phyloP scores from a whole-genome alignment of 1,140 invertebrate genomes.

The Hetaerina americana region DNA sequence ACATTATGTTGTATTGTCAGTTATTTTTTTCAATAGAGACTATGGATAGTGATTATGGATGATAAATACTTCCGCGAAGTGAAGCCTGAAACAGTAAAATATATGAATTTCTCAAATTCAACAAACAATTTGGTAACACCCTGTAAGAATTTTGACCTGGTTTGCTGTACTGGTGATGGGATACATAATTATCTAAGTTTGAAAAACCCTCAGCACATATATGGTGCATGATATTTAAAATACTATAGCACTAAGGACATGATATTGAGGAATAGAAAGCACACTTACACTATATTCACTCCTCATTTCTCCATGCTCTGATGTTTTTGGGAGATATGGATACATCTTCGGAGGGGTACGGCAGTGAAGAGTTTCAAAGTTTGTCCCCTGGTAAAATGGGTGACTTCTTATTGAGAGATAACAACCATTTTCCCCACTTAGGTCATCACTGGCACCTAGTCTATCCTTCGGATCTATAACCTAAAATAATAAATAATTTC shows the following conservation, averaged over 20 bases:
- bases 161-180: too few relatives aligned
- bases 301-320: constrained; percentile 53
- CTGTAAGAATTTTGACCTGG: too few relatives aligned
- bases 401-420: constrained; percentile 76
- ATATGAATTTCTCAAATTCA: too few relatives aligned
- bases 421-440: constrained; percentile 35
- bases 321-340: constrained; percentile 68
- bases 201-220: too few relatives aligned
- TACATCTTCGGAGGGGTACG: constrained; percentile 71
- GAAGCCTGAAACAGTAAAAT: too few relatives aligned
- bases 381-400: constrained; percentile 68
- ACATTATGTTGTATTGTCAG: too few relatives aligned
- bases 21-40: too few relatives aligned
- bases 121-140: too few relatives aligned
- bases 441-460: constrained; percentile 65
- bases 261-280: constrained; percentile 3
- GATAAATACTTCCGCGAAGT: too few relatives aligned
- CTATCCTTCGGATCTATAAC: constrained; percentile 62
- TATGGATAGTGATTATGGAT: too few relatives aligned
- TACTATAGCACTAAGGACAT: not conserved
- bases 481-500: constrained; percentile 23
- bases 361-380: constrained; percentile 68
- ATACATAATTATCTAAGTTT: too few relatives aligned
- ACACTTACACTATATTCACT: constrained; percentile 26
- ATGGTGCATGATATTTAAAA: too few relatives aligned